A percentile compares a stretch with the other conserved stretches of the same genome.
phyloP scores from a whole-genome alignment of 2,797 vertebrate species.

The Eremophila alpestris region DNA sequence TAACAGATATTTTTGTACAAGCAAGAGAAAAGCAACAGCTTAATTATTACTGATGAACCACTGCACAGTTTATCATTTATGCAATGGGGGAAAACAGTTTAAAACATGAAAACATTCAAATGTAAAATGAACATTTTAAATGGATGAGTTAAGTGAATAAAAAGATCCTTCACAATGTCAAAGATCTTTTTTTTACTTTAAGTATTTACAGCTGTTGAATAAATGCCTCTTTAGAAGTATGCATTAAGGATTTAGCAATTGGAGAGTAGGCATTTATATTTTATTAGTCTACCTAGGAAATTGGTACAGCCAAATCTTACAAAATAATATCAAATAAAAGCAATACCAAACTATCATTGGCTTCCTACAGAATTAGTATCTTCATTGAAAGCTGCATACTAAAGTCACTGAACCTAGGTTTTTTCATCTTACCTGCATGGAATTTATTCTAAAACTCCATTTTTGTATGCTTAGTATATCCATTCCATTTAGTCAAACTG shows the following conservation, averaged over 20 bases:
- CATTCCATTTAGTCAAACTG: not conserved
- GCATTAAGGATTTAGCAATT: not conserved
- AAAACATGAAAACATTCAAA: not conserved
- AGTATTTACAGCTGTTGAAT: not conserved
- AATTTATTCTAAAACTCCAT: not conserved
- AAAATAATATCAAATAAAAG: not conserved
- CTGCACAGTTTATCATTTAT: not conserved
- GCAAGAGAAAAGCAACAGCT: not conserved
- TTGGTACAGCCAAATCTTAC: not conserved
- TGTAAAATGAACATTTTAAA: not conserved
- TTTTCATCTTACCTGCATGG: not conserved
- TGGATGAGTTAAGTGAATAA: not conserved
- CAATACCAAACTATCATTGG: not conserved
- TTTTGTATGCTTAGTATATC: not conserved
- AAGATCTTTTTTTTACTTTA: not conserved
- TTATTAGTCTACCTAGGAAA: not conserved
- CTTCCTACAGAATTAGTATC: not conserved
- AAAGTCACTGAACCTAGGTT: not conserved
- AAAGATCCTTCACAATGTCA: not conserved
- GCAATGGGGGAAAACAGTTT: not conserved
- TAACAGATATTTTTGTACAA: not conserved
- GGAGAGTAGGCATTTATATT: not conserved
- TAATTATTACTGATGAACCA: not conserved
- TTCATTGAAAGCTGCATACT: not conserved
- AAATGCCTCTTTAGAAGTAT: not conserved